Conservation (phyloP, 2,888 invertebrate genomes). For the Drosophila histrio region DNA sequence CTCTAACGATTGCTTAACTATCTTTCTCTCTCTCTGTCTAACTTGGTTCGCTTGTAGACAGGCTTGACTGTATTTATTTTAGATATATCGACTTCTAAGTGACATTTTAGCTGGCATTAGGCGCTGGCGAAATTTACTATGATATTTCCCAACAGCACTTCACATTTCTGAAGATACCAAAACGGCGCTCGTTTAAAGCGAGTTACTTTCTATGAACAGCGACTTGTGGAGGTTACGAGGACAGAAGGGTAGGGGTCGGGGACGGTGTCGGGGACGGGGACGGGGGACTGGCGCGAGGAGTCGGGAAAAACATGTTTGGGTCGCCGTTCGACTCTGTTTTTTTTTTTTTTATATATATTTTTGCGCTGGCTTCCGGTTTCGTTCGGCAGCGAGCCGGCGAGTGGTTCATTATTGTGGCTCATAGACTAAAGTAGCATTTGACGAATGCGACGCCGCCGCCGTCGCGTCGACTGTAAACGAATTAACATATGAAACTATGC, state of each 20-base stretch:
- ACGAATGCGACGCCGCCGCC: conserved; percentile 43
- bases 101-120: conserved; percentile 19
- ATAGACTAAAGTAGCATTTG: conserved; percentile 53
- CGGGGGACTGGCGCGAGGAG: not conserved
- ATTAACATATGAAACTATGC: conserved; percentile 72
- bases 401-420: conserved; percentile 38
- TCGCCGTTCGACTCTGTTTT: conserved; percentile 32
- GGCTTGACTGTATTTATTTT: not conserved
- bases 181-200: conserved; percentile 43
- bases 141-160: conserved; percentile 46
- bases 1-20: not conserved
- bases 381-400: conserved; percentile 18
- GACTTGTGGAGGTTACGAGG: not conserved
- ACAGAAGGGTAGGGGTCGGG: not conserved
- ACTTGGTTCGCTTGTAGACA: no score
- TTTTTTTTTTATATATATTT: not conserved
- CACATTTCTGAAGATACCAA: conserved; percentile 29
- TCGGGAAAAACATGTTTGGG: conserved; percentile 52
- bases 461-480: conserved; percentile 46
- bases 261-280: not conserved
- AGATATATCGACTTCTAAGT: conserved; percentile 23
- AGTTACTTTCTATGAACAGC: conserved; percentile 50
- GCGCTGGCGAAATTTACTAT: conserved; percentile 35
- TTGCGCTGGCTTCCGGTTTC: conserved; percentile 51
- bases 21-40: not conserved